These are phyloP conservation scores for Apoda limacodes DNA, from an alignment of 2,888 invertebrate species.

Conservation along the genomic window DNA sequence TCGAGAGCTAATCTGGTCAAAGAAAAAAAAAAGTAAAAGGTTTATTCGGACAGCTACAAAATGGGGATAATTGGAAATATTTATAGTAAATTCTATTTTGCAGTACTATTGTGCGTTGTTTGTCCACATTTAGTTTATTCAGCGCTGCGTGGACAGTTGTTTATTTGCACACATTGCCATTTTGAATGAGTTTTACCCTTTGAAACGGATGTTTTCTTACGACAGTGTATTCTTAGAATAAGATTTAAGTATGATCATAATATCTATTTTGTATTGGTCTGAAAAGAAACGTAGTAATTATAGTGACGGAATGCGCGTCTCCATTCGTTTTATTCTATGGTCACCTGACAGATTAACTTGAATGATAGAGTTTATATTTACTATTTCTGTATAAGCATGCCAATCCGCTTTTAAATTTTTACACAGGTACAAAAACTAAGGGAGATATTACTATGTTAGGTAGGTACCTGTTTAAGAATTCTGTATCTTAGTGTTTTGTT, in stretches of 20 bases:
- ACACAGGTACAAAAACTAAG: too few species aligned
- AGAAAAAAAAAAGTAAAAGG: conserved; percentile 27
- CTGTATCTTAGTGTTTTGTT: too few species aligned
- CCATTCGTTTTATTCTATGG: too few species aligned
- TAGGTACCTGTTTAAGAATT: too few species aligned
- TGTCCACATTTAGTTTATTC: conserved; percentile 58
- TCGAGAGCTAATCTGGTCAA: conserved; percentile 24
- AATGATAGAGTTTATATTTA: too few species aligned
- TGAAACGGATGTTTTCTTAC: conserved; percentile 50
- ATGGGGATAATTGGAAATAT: conserved; percentile 42
- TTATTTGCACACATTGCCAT: conserved; percentile 52
- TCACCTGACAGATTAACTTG: too few species aligned
- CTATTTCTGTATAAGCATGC: too few species aligned
- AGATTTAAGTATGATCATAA: conserved; percentile 31
- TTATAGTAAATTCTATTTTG: conserved; percentile 40
- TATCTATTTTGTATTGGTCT: too few species aligned
- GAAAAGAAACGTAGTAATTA: too few species aligned
- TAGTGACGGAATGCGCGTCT: too few species aligned
- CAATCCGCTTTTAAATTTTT: too few species aligned
- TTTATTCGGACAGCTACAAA: conserved; percentile 28
- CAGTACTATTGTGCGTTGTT: conserved; percentile 40
- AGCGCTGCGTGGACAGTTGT: conserved; percentile 28
- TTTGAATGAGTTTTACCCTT: conserved; percentile 34
- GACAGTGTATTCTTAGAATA: conserved; percentile 33
- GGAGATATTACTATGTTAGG: too few species aligned